These are phyloP conservation scores for Stratiomys singularior DNA, from an alignment of 2,888 invertebrate genomes.

Conservation along the genomic window DNA sequence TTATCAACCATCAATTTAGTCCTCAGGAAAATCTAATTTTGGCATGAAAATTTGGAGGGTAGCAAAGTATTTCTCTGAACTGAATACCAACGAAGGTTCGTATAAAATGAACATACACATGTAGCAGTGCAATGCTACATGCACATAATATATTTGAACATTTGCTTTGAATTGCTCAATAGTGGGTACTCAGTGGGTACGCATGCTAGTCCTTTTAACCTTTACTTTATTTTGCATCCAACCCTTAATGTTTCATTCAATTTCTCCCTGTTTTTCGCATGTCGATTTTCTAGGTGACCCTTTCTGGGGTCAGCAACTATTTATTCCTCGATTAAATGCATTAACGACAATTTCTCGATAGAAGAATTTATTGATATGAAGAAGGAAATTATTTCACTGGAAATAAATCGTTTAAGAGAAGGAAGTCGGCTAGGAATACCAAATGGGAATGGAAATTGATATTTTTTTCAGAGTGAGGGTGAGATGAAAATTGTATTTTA, in stretches of 20 bases:
- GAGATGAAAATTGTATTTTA: no score
- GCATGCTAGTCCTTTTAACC: no score
- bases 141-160: no score
- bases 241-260: not conserved
- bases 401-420: slow-evolving; percentile 30
- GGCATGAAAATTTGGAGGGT: not conserved
- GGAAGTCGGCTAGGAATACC: not conserved
- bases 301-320: slow-evolving; percentile 16
- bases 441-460: not conserved
- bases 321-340: slow-evolving; percentile 30
- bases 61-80: not conserved
- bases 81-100: not conserved
- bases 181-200: no score
- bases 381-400: slow-evolving; percentile 4
- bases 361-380: slow-evolving; percentile 25
- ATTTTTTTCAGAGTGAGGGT: no score
- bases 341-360: slow-evolving; percentile 25
- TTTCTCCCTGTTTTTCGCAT: not conserved
- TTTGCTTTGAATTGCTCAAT: no score
- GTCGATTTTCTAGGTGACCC: not conserved
- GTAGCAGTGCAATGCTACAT: no score
- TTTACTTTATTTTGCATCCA: not conserved
- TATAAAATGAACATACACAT: not conserved
- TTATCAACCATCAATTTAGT: slow-evolving; percentile 39
- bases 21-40: slow-evolving; percentile 27